Percentiles rank a stretch among this genome's conserved stretches.
These are phyloP conservation scores for Pelochelys cantorii DNA, from an alignment of 2,797 vertebrate species.

Conservation along the genomic window DNA sequence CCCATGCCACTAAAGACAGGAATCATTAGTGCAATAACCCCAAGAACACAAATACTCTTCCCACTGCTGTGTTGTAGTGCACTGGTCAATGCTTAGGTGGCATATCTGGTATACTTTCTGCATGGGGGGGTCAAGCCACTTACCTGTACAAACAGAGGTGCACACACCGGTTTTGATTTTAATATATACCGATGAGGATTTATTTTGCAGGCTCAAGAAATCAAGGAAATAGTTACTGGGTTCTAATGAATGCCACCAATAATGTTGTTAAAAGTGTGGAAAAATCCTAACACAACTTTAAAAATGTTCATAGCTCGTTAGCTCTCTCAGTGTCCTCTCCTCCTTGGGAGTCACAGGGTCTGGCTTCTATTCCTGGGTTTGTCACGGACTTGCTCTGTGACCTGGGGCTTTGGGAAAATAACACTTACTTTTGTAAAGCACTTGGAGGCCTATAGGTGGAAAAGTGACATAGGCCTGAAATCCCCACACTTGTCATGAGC, in stretches of 20 bases:
- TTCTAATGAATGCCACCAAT: no score
- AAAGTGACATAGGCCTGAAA: background rate
- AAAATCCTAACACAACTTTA: background rate
- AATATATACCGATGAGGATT: background rate
- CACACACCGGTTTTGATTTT: background rate
- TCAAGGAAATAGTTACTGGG: background rate
- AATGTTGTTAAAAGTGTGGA: background rate
- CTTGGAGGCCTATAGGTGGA: background rate
- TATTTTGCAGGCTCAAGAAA: background rate
- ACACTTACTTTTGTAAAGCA: background rate
- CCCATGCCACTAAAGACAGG: no score
- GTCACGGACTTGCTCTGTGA: background rate
- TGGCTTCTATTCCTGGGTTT: background rate
- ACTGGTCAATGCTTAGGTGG: background rate
- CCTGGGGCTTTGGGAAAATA: background rate
- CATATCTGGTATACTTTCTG: background rate
- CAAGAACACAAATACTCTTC: background rate
- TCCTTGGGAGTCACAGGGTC: background rate
- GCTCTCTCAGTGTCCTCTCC: background rate
- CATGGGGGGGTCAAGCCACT: background rate
- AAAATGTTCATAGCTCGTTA: background rate
- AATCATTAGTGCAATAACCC: background rate
- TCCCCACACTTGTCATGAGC: background rate
- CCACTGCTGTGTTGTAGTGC: background rate
- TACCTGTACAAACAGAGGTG: background rate